Percentiles rank a stretch among this genome's conserved stretches.
Conservation (phyloP, 2,888 invertebrate genomes). For the Siphonodentalium dalli region DNA sequence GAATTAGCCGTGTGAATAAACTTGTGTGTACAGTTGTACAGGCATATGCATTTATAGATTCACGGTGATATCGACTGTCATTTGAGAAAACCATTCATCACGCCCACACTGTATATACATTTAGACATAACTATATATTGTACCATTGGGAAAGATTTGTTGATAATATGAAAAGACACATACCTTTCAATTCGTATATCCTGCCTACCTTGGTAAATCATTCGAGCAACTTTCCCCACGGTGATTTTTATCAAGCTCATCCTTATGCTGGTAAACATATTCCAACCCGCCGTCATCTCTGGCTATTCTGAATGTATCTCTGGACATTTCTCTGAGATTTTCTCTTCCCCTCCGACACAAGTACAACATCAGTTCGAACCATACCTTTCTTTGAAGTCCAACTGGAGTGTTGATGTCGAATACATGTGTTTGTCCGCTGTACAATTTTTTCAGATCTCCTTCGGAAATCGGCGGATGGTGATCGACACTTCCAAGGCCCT, state of each 20-base stretch:
- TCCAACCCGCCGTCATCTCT: background rate
- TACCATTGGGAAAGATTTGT: no score
- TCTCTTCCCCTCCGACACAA: background rate
- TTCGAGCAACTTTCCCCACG: background rate
- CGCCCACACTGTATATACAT: no score
- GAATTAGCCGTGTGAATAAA: no score
- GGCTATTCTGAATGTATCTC: background rate
- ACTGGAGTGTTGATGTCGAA: background rate
- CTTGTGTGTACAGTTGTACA: no score
- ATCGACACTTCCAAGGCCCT: background rate
- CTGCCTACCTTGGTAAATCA: background rate
- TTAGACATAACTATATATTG: no score
- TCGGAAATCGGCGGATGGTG: background rate
- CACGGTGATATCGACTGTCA: no score
- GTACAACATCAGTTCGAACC: background rate
- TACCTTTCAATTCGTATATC: no score
- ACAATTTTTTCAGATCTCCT: background rate
- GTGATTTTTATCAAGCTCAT: constrained; percentile 1
- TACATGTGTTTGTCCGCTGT: background rate
- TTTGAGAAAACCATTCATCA: no score
- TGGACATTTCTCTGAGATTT: background rate
- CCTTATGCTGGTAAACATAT: constrained; percentile 3
- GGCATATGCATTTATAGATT: no score
- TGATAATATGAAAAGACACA: no score
- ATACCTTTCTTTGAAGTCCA: constrained; percentile 3